Evolutionary conservation across 2,797 vertebrate species (phyloP).

Genomic region (Gobionotothen gibberifrons): DNA sequence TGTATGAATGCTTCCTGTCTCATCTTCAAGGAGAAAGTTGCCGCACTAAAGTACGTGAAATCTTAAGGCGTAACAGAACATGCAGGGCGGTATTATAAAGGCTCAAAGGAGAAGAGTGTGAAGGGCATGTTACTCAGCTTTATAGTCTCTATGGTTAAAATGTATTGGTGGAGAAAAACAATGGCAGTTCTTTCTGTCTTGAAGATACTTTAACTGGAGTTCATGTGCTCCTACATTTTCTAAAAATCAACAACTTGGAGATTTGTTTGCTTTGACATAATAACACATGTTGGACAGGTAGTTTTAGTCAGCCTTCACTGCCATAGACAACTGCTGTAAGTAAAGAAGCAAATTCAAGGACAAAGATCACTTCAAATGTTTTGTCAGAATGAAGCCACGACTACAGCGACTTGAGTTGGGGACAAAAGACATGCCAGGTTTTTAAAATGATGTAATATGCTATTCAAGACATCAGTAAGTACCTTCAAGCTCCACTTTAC

Average conservation of each 20-base stretch:
- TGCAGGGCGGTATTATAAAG: neutral
- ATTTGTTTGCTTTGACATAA: slow-evolving; percentile 21
- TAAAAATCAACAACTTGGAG: slow-evolving; percentile 1
- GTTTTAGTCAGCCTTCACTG: neutral
- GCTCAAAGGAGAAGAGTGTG: neutral
- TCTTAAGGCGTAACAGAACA: neutral
- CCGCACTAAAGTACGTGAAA: neutral
- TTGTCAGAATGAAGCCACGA: neutral
- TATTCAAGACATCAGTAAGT: slow-evolving; percentile 1
- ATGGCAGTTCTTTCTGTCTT: neutral
- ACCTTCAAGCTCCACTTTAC: neutral
- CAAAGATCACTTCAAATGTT: slow-evolving; percentile 27
- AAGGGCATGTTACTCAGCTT: neutral
- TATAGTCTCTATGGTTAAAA: neutral
- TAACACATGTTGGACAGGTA: neutral
- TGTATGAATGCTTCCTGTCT: neutral
- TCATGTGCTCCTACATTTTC: neutral
- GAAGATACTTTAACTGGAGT: neutral
- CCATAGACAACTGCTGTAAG: neutral
- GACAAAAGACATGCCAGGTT: slow-evolving; percentile 2
- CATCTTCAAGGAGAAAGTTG: slow-evolving; percentile 4
- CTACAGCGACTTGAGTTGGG: neutral
- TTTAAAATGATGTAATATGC: slow-evolving; percentile 7
- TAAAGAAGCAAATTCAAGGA: slow-evolving; percentile 15
- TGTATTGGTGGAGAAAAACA: no score